phyloP scores from a whole-genome alignment of 1,140 invertebrate species.

The Diplogasteroides magnus region DNA sequence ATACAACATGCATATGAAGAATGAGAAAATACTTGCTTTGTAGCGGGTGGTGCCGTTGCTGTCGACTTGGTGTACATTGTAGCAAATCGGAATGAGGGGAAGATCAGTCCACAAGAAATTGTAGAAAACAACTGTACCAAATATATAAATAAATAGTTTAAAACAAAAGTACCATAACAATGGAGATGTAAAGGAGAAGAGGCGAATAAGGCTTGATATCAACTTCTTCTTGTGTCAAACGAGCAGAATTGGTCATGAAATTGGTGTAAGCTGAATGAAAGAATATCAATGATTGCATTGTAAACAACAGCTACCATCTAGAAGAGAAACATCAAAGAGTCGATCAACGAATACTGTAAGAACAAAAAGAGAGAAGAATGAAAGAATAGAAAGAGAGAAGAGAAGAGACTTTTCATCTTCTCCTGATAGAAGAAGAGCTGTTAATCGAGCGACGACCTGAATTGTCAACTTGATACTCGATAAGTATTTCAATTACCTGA shows the following conservation, averaged over 20 bases:
- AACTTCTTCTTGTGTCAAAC: neutral
- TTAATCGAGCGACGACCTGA: slow-evolving; percentile 16
- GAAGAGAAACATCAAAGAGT: slow-evolving; percentile 18
- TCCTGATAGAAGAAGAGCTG: slow-evolving; percentile 8
- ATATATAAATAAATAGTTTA: too few species aligned
- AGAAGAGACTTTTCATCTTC: slow-evolving; percentile 22
- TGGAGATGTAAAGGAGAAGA: neutral
- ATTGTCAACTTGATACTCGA: neutral
- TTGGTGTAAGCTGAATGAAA: slow-evolving; percentile 20
- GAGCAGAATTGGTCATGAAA: slow-evolving; percentile 8
- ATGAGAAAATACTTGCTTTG: too few species aligned
- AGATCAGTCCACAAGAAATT: slow-evolving; percentile 3
- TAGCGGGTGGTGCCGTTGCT: too few species aligned
- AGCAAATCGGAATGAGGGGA: slow-evolving; percentile 23
- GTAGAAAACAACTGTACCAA: neutral
- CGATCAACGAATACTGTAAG: slow-evolving; percentile 22
- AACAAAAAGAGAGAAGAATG: slow-evolving; percentile 19
- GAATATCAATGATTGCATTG: neutral
- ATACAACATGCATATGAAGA: too few species aligned
- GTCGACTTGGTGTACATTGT: too few species aligned
- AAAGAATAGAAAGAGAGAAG: slow-evolving; percentile 12
- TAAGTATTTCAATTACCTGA: slow-evolving; percentile 8
- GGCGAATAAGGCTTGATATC: neutral
- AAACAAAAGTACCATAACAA: neutral
- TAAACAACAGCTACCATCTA: slow-evolving; percentile 10